These are phyloP conservation scores for Pseudachorutes palmiensis DNA, from an alignment of 1,140 invertebrate genomes.

Conservation along the genomic window DNA sequence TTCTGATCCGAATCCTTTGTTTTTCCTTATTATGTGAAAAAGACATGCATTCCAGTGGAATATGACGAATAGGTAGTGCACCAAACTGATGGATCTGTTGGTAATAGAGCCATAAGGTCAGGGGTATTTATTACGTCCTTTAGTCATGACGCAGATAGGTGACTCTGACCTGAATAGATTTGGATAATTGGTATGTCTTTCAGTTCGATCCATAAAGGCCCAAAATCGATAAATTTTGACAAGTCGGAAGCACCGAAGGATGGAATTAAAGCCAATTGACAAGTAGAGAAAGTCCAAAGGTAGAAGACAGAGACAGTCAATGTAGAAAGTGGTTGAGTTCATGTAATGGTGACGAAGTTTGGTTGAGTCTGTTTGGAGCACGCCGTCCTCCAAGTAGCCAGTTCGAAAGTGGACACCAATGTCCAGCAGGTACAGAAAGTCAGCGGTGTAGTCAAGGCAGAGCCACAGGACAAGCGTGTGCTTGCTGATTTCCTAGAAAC, in stretches of 20 bases:
- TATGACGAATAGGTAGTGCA: conserved; percentile 94
- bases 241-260: conserved; percentile 88
- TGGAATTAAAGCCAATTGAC: conserved; percentile 96
- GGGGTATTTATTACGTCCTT: too few species aligned
- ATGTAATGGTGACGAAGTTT: conserved; percentile 94
- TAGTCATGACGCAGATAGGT: background rate
- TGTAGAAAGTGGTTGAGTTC: conserved; percentile 97
- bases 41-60: conserved; percentile 99
- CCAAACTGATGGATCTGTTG: conserved; percentile 61
- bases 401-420: conserved; percentile 96
- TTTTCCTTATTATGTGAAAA: conserved; percentile 91
- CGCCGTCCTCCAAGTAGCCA: conserved; percentile 90
- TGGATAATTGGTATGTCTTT: conserved; percentile 96
- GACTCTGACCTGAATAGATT: conserved; percentile 82
- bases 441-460: conserved; percentile 89
- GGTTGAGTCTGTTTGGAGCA: conserved; percentile 86
- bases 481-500: conserved; percentile 56
- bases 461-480: conserved; percentile 90
- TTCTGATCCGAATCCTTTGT: conserved; percentile 82
- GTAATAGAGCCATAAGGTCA: too few species aligned
- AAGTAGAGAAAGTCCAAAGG: conserved; percentile 96
- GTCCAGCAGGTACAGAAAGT: conserved; percentile 90
- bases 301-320: conserved; percentile 93
- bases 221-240: conserved; percentile 98
- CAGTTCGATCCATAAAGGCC: conserved; percentile 96